Percentiles rank a stretch among this genome's conserved stretches.
Conservation (phyloP, 2,888 invertebrate genomes). For the Acronicta alni region DNA sequence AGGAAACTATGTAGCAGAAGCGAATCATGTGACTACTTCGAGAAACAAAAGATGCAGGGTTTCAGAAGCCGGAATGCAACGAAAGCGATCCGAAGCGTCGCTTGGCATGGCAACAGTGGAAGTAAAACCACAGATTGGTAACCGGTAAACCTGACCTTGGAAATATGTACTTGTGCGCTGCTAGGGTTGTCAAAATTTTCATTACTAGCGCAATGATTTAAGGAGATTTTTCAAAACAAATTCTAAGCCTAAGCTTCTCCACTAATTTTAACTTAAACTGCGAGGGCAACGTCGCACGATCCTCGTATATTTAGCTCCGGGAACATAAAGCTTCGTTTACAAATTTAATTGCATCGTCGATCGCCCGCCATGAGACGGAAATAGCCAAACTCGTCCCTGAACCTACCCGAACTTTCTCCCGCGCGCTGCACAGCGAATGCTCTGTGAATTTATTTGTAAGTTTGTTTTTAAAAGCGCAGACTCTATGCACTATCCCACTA, state of each 20-base stretch:
- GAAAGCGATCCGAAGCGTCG: conserved; percentile 60
- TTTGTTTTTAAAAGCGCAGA: conserved; percentile 65
- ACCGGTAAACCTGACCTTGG: neutral
- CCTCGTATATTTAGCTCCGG: conserved; percentile 79
- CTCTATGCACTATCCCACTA: conserved; percentile 39
- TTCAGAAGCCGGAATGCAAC: conserved; percentile 52
- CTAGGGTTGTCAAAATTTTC: no score
- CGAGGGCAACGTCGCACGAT: conserved; percentile 67
- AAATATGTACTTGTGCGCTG: neutral
- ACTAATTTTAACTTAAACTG: neutral
- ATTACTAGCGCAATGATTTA: no score
- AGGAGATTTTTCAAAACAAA: neutral
- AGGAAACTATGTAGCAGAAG: conserved; percentile 26
- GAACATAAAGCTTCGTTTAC: conserved; percentile 85
- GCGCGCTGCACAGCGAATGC: conserved; percentile 60
- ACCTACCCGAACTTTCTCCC: conserved; percentile 86
- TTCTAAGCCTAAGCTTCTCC: neutral
- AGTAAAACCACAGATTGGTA: no score
- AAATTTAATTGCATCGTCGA: conserved; percentile 88
- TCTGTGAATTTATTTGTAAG: conserved; percentile 66
- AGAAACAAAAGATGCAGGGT: conserved; percentile 46
- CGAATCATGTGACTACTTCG: conserved; percentile 36
- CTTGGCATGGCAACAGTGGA: conserved; percentile 60
- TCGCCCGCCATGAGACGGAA: conserved; percentile 85
- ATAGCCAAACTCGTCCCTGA: conserved; percentile 86